Evolutionary conservation across 2,888 invertebrate species (phyloP), one percentile per base, ranked within the genome.

Genomic region (Epinotia brunnichana): DNA sequence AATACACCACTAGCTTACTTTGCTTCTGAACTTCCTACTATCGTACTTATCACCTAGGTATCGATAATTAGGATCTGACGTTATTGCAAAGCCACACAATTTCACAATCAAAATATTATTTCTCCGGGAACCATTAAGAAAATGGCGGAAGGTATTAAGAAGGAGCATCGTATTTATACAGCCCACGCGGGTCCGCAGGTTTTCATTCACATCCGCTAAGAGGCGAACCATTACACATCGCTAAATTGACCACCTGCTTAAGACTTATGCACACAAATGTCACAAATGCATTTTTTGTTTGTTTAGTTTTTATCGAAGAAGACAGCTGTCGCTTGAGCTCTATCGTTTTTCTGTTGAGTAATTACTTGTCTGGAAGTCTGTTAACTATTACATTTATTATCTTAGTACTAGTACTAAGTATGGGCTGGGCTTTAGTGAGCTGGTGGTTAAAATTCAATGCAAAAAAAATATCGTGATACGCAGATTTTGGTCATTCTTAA

Each of bases 131-230:
- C 81, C 81, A 83, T 85, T 84, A 83, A 79, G 78, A 77, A 80
- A 81, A 78, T 78, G 76, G 77, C 76, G 78, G 75, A 77, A 76
- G 78, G 78, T 81, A 83, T 84, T 81, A 83, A 84, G 53, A 73
- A 73, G 80, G 78, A 74, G 76, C 78, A 76, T 81, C 80, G 76
- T 76, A 77, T 81, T 80, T 82, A 83, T 82, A 81, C 81, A 76
- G 56, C 78, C 81, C 78, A 80, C 80, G 80, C 82, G 62, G 70
- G 48, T 19, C 60, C 74, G 74, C 70, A 69, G 74, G 75, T 76
- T 76, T 81, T 79, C 77, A 81, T 81, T 81, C 78, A 80, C 78
- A 77, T 76, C 72, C 61, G 21, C 74, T 74, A 64, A 69, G 70
- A 51, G 69, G 62, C 51, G 59, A 66, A 70, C 71, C 64, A 75